Percentiles rank a stretch among this genome's conserved stretches.
These are phyloP conservation scores for Onchidella celtica DNA, from an alignment of 2,888 invertebrate genomes.

Conservation along the genomic window DNA sequence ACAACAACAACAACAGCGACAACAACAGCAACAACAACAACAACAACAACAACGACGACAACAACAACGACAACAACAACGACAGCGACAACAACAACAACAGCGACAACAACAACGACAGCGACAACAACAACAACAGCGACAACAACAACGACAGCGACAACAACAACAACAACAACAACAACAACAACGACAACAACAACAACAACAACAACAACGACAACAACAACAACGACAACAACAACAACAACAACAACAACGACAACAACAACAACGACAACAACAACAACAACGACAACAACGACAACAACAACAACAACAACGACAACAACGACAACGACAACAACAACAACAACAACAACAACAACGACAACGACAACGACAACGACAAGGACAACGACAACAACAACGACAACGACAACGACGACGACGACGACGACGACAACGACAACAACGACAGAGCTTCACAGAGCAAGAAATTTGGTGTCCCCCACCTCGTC, in stretches of 20 bases:
- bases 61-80: not conserved
- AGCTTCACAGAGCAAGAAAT: too few relatives aligned
- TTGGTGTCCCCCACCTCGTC: too few relatives aligned
- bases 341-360: not conserved
- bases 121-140: constrained; percentile 4
- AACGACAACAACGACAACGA: not conserved
- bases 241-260: not conserved
- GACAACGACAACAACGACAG: not conserved
- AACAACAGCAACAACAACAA: not conserved
- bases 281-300: not conserved
- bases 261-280: not conserved
- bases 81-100: not conserved
- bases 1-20: not conserved
- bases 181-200: not conserved
- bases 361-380: not conserved
- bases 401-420: not conserved
- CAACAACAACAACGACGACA: not conserved
- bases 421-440: not conserved
- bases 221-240: not conserved
- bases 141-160: constrained; percentile 12
- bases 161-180: not conserved
- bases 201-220: not conserved
- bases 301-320: not conserved
- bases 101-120: constrained; percentile 6
- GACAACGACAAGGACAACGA: not conserved